These are phyloP conservation scores for Parnassius apollo DNA, from an alignment of 2,888 invertebrate genomes.

Conservation along the genomic window DNA sequence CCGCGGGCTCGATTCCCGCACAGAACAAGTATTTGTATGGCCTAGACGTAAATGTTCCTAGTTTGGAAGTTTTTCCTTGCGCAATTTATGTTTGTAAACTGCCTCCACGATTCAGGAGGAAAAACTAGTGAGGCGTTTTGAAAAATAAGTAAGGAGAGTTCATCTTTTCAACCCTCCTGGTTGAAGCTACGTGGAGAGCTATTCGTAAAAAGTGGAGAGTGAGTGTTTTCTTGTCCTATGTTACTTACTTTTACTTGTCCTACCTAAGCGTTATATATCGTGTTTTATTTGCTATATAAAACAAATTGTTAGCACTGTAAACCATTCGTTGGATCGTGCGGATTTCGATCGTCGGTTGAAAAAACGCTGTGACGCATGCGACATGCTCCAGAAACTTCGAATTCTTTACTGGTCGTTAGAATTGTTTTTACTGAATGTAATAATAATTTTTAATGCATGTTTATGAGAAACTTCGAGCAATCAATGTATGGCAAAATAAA, in stretches of 20 bases:
- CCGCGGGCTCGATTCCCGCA: too few relatives aligned
- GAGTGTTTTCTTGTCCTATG: too few relatives aligned
- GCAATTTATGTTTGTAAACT: too few relatives aligned
- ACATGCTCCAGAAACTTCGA: conserved; percentile 13
- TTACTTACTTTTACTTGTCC: neutral
- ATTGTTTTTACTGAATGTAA: conserved; percentile 17
- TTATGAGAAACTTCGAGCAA: conserved; percentile 7
- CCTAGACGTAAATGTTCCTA: too few relatives aligned
- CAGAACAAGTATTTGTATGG: too few relatives aligned
- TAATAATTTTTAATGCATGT: conserved; percentile 7
- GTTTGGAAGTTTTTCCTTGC: too few relatives aligned
- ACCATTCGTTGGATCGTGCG: conserved; percentile 5
- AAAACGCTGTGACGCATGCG: conserved; percentile 9
- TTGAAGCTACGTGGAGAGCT: too few relatives aligned
- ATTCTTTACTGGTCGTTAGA: conserved; percentile 17
- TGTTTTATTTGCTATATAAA: neutral
- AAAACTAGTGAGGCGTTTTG: too few relatives aligned
- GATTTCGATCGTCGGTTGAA: conserved; percentile 11
- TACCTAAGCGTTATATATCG: neutral
- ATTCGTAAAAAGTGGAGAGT: too few relatives aligned
- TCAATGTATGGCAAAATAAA: conserved; percentile 1
- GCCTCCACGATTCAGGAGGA: too few relatives aligned
- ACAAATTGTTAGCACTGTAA: conserved; percentile 30
- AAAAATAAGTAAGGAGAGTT: too few relatives aligned
- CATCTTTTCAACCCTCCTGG: too few relatives aligned